Conservation (phyloP, 2,888 invertebrate genomes). For the Linnaemya tessellans region DNA sequence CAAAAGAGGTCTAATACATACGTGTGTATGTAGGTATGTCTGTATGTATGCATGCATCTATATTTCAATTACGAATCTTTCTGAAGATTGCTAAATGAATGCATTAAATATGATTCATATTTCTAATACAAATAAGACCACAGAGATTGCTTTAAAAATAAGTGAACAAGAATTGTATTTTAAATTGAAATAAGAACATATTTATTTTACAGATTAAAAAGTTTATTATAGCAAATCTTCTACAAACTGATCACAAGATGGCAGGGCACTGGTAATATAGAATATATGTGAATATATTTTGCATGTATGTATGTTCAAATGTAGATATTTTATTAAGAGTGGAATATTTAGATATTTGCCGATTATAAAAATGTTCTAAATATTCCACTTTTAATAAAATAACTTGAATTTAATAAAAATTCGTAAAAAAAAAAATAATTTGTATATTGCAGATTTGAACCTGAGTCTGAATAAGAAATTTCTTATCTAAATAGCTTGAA, state of each 20-base stretch:
- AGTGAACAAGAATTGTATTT: conserved; percentile 28
- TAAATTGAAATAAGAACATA: conserved; percentile 11
- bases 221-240: conserved; percentile 44
- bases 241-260: conserved; percentile 38
- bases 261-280: background rate
- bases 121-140: conserved; percentile 38
- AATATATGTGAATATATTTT: background rate
- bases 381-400: too few species aligned
- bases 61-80: background rate
- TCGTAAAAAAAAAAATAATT: too few species aligned
- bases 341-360: too few species aligned
- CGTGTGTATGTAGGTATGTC: too few species aligned
- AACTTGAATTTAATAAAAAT: too few species aligned
- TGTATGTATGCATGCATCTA: background rate
- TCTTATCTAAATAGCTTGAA: too few species aligned
- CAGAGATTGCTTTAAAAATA: conserved; percentile 36
- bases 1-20: too few species aligned
- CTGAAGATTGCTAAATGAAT: background rate
- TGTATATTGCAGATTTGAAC: too few species aligned
- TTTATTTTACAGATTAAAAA: conserved; percentile 32
- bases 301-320: too few species aligned
- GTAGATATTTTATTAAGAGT: too few species aligned
- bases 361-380: too few species aligned
- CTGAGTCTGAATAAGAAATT: too few species aligned
- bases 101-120: conserved; percentile 38